These are phyloP conservation scores for Drosophila cardini DNA, from an alignment of 1,140 invertebrate genomes.

Conservation along the genomic window DNA sequence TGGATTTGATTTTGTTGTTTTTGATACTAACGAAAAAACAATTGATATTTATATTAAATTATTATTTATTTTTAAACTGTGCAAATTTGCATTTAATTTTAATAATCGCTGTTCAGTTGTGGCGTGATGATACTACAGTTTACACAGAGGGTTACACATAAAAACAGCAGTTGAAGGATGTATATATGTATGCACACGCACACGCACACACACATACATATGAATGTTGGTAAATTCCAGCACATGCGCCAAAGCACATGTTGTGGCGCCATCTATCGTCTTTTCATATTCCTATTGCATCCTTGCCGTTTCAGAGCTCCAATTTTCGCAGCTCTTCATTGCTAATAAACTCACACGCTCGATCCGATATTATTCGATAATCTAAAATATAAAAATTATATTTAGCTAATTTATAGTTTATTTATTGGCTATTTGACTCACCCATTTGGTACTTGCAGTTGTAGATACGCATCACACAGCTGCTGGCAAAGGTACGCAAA, in stretches of 20 bases:
- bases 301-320: constrained; percentile 24
- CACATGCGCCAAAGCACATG: constrained; percentile 26
- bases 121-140: constrained; percentile 58
- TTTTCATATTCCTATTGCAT: not conserved
- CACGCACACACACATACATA: not conserved
- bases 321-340: constrained; percentile 57
- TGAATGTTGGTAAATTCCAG: constrained; percentile 36
- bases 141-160: constrained; percentile 59
- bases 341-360: constrained; percentile 63
- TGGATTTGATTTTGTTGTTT: constrained; percentile 1
- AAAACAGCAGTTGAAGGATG: constrained; percentile 42
- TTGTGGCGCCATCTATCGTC: constrained; percentile 25
- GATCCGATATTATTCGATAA: constrained; percentile 60
- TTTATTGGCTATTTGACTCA: constrained; percentile 19
- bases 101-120: constrained; percentile 46
- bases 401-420: not conserved
- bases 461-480: constrained; percentile 68
- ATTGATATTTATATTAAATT: constrained; percentile 1
- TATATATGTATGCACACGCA: constrained; percentile 20
- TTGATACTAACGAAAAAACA: not conserved
- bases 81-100: constrained; percentile 22
- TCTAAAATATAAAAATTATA: constrained; percentile 23
- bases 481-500: constrained; percentile 61
- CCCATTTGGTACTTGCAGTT: constrained; percentile 72
- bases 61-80: constrained; percentile 22